phyloP scores from a whole-genome alignment of 1,140 invertebrate species.

The Drosophila guanche region DNA sequence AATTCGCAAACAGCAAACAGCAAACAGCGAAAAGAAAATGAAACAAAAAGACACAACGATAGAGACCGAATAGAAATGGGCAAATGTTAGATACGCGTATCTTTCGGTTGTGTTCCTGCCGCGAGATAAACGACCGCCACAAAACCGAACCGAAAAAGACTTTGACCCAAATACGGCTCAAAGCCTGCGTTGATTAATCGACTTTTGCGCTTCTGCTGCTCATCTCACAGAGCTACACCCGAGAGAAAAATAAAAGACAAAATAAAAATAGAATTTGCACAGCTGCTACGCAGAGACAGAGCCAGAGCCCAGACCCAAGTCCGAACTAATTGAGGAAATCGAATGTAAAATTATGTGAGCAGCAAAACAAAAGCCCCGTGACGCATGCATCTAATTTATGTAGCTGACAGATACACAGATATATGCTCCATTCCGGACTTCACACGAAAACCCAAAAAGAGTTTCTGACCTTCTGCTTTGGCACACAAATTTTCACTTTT shows the following conservation, averaged over 20 bases:
- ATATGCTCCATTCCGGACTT: background rate
- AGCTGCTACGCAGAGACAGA: conserved; percentile 27
- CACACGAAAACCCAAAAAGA: conserved; percentile 32
- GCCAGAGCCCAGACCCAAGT: background rate
- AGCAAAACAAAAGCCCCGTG: conserved; percentile 32
- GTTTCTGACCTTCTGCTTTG: conserved; percentile 29
- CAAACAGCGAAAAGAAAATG: no score
- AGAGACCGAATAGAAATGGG: background rate
- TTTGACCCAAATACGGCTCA: conserved; percentile 61
- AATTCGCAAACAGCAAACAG: background rate
- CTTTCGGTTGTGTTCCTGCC: conserved; percentile 15
- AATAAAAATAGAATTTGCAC: conserved; percentile 29
- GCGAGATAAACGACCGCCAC: conserved; percentile 49
- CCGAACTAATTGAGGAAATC: conserved; percentile 70
- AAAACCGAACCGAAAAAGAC: conserved; percentile 34
- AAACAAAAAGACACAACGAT: background rate
- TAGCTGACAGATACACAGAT: conserved; percentile 50
- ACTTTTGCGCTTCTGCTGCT: conserved; percentile 40
- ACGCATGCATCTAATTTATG: conserved; percentile 62
- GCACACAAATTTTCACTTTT: conserved; percentile 9
- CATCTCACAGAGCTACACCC: conserved; percentile 50
- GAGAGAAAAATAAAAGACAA: background rate
- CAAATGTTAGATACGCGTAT: conserved; percentile 27
- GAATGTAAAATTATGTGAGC: conserved; percentile 75
- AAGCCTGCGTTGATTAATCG: conserved; percentile 69